A percentile compares a stretch with the other conserved stretches of the same genome.
Conservation (phyloP, 2,888 invertebrate species). For the Seira sanloemensis region DNA sequence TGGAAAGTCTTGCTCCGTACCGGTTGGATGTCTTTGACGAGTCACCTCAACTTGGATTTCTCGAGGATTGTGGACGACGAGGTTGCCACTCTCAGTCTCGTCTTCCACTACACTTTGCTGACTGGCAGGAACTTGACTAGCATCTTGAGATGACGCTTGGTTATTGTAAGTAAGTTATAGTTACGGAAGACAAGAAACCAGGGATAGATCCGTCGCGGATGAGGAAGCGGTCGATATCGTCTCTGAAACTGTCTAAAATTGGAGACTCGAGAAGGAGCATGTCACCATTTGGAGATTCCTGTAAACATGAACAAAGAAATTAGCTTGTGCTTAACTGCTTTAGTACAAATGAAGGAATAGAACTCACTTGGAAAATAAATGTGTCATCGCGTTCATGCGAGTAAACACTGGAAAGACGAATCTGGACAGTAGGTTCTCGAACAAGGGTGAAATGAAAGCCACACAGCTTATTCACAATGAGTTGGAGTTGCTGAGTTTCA, state of each 20-base stretch:
- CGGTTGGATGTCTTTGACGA: slow-evolving; percentile 49
- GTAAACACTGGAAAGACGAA: slow-evolving; percentile 69
- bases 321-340: background rate
- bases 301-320: slow-evolving; percentile 22
- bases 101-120: slow-evolving; percentile 43
- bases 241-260: slow-evolving; percentile 68
- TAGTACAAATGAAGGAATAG: too few relatives aligned
- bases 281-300: slow-evolving; percentile 70
- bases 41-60: slow-evolving; percentile 56
- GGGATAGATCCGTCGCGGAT: slow-evolving; percentile 69
- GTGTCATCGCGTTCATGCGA: slow-evolving; percentile 61
- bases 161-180: slow-evolving; percentile 66
- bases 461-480: slow-evolving; percentile 67
- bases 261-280: slow-evolving; percentile 72
- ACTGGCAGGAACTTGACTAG: slow-evolving; percentile 54
- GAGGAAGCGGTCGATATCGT: slow-evolving; percentile 70
- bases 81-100: background rate
- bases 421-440: slow-evolving; percentile 68
- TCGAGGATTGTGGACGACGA: slow-evolving; percentile 11
- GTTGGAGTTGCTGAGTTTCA: slow-evolving; percentile 69
- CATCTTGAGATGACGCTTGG: slow-evolving; percentile 28
- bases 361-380: slow-evolving; percentile 71
- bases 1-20: slow-evolving; percentile 35
- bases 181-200: slow-evolving; percentile 67
- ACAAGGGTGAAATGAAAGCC: slow-evolving; percentile 69